Conservation (phyloP, 2,888 invertebrate genomes). For the Trypoxylon attenuatum region DNA sequence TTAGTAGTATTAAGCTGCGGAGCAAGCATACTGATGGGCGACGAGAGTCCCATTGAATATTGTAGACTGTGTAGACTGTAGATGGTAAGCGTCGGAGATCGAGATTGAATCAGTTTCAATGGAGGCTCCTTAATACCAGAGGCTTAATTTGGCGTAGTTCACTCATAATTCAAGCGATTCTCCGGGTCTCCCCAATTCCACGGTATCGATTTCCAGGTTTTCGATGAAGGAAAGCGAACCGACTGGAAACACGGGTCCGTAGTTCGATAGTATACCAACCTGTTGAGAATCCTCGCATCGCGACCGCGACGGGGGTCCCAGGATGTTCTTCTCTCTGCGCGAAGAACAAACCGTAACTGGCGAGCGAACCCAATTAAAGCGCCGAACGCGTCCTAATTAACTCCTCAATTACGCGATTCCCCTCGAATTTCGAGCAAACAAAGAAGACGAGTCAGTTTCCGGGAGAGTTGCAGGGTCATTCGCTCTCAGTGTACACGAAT, state of each 20-base stretch:
- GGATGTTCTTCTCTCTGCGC: no score
- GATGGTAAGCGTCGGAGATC: no score
- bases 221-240: background rate
- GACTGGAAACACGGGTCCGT: background rate
- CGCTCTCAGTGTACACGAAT: background rate
- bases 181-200: no score
- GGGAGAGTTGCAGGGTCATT: conserved; percentile 39
- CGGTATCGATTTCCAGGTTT: background rate
- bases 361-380: conserved; percentile 67
- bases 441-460: conserved; percentile 56
- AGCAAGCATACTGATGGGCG: no score
- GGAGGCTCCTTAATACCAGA: no score
- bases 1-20: no score
- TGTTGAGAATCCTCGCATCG: conserved; percentile 50
- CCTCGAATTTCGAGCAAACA: conserved; percentile 67
- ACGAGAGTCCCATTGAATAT: no score
- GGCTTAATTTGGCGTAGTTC: background rate
- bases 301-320: conserved; percentile 3
- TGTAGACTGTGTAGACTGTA: no score
- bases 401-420: conserved; percentile 72
- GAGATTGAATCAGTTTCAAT: background rate
- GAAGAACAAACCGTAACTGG: background rate
- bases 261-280: no score
- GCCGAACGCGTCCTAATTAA: conserved; percentile 72
- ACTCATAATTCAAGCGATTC: background rate